Base-by-base conservation (phyloP, 1,140 invertebrate genomes). In the Heliothis subflexa region DNA sequence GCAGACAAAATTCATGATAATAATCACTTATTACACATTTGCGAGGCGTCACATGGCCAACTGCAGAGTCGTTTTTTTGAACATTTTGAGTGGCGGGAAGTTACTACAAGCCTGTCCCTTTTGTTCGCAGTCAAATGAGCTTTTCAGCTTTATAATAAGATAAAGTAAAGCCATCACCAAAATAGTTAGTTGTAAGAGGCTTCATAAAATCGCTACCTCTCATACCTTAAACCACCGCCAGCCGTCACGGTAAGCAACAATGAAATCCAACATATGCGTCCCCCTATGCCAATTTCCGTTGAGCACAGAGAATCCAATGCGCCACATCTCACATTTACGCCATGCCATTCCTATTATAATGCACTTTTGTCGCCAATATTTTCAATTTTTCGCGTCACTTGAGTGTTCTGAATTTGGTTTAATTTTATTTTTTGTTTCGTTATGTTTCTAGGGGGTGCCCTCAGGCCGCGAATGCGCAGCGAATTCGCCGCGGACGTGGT, bases 221-320 rank as follows among this genome's bases (percentile, higher is more conserved):
- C 4, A 13, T 40, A 10, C 0, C 76, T 9, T 49, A 14, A 28
- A 25, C n/a, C 66, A 25, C 1, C 1, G 40, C 13, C 49, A 47
- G 28, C 49, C 40, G 72, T 77, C 74, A 66, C 61, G 28, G 62
- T 78, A 59, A 54, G 71, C 54, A 59, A 78, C 76, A 78, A 78
- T 71, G 54, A 57, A 71, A 61, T 71, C 54, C 64, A 59, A 71
- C 66, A 71, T 70, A 78, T 61, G 66, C 76, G 45, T 21, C 64
- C 64, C 64, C 14, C 71, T 59, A 71, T 78, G 66, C 76, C 76
- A 78, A 78, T 78, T 78, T 78, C 76, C 76, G 66, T 52, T 78
- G 66, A 76, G 47, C 66, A 59, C 28, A 57, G 55, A 13, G 76
- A 59, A 71, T 78, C 66, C 66, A 59, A 33, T 50, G 64, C 54